Base-by-base conservation (phyloP, 1,140 invertebrate genomes). In the Microplitis demolitor region DNA sequence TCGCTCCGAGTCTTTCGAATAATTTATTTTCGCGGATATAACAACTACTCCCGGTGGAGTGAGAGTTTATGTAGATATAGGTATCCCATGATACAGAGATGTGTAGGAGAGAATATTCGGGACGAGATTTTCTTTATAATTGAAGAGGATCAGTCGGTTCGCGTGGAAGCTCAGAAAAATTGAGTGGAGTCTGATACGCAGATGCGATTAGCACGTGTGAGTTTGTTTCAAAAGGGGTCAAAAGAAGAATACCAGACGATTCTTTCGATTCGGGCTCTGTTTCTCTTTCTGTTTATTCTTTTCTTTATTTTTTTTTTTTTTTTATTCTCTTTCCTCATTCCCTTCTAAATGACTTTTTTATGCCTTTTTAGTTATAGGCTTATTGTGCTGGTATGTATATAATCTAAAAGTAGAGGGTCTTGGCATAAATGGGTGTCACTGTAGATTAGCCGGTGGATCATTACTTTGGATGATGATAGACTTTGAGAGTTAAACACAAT, bases 91-190 rank as follows among this genome's bases (percentile, higher is more conserved):
- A 24, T 24, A 24, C 24, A 24, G 24, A 24, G 24, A 24, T 2
- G 24, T 24, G 24, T 24, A 24, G 53, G 63, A 6, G 31, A 53
- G 31, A 56, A 63, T 71, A 13, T 24, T 13, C 4, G 61, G 58
- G 6, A 67, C 72, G 62, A 71, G 66, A 72, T 79, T 80, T 78
- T 75, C 75, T 72, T 68, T 77, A 79, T 82, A 82, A 84, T 81
- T 79, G 66, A 54, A 34, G 77, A 76, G 77, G 79, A 80, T 80
- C 79, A 78, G 75, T 72, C 68, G 78, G 75, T 74, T 78, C 80
- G 80, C 76, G 75, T 77, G 81, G 78, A 78, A 84, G 77, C 80
- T 80, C 76, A 83, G 83, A 86, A 87, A 87, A 86, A 87, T 87
- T 85, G 83, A 85, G 77, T 85, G 84, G 80, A 77, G 82, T 77